phyloP scores from a whole-genome alignment of 2,113 vertebrate genomes.

The Setophaga petechia region DNA sequence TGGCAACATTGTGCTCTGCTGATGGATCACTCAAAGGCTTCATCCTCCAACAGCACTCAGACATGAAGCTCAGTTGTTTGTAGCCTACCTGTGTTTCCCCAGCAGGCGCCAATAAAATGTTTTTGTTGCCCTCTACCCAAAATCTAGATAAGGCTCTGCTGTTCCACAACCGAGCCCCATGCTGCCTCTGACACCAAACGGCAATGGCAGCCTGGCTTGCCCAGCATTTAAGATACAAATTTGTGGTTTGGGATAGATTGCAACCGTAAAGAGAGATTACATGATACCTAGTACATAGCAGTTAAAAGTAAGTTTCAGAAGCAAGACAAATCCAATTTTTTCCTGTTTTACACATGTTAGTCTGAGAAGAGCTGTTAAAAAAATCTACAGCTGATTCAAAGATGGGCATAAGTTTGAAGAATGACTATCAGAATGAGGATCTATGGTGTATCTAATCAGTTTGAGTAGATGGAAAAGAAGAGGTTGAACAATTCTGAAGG shows the following conservation, averaged over 20 bases:
- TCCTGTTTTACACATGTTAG: background rate
- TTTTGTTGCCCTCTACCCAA: background rate
- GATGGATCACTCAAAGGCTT: conserved; percentile 80
- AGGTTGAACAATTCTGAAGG: background rate
- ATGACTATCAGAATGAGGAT: background rate
- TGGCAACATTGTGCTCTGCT: conserved; percentile 66
- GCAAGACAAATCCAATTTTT: background rate
- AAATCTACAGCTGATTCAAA: background rate
- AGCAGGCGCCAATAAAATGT: background rate
- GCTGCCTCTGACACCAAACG: background rate
- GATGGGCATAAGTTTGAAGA: background rate
- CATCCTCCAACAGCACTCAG: conserved; percentile 77
- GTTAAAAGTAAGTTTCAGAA: background rate
- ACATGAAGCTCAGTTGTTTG: conserved; percentile 3
- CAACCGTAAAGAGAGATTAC: background rate
- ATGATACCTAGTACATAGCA: background rate
- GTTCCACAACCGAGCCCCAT: background rate
- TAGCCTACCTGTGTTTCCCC: background rate
- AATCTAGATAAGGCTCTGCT: background rate
- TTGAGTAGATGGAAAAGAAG: background rate
- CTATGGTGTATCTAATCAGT: background rate
- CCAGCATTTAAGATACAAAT: background rate
- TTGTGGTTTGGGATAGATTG: background rate
- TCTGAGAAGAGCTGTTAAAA: background rate
- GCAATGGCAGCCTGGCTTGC: background rate